A percentile compares a stretch with the other conserved stretches of the same genome.
Evolutionary conservation across 2,888 invertebrate species (phyloP).

Genomic region (Oxytorus armatus): DNA sequence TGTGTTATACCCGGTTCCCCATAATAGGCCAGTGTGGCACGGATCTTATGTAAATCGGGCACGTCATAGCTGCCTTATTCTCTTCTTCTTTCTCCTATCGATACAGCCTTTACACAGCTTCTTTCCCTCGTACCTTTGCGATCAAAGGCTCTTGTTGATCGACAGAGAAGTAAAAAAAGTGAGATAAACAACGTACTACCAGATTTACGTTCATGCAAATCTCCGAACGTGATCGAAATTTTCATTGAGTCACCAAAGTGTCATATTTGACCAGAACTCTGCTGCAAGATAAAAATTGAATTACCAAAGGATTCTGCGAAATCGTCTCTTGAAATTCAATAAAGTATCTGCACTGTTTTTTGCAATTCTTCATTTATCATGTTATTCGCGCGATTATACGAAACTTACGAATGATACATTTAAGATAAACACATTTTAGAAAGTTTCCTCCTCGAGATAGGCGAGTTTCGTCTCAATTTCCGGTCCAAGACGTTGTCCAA

Average conservation of each 20-base stretch:
- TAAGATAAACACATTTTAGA: background rate
- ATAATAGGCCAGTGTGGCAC: constrained; percentile 76
- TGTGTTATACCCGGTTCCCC: constrained; percentile 69
- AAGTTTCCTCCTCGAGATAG: constrained; percentile 74
- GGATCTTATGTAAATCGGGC: constrained; percentile 77
- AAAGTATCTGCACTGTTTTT: background rate
- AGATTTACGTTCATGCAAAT: background rate
- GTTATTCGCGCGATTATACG: background rate
- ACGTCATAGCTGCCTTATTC: constrained; percentile 53
- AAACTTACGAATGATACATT: background rate
- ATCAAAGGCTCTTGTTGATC: constrained; percentile 70
- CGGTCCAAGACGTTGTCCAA: constrained; percentile 82
- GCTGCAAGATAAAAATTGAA: background rate
- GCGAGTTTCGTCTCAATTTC: constrained; percentile 75
- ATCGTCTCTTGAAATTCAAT: background rate
- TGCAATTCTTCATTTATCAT: constrained; percentile 21
- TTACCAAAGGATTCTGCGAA: background rate
- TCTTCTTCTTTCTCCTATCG: constrained; percentile 46
- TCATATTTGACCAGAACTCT: no score
- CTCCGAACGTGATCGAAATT: background rate
- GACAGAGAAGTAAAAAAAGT: constrained; percentile 30
- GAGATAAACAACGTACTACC: background rate
- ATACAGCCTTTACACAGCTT: constrained; percentile 1
- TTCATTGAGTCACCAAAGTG: no score
- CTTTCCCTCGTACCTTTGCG: constrained; percentile 46